Evolutionary conservation across 2,888 invertebrate species (phyloP).

Genomic region (Luffia ferchaultella): DNA sequence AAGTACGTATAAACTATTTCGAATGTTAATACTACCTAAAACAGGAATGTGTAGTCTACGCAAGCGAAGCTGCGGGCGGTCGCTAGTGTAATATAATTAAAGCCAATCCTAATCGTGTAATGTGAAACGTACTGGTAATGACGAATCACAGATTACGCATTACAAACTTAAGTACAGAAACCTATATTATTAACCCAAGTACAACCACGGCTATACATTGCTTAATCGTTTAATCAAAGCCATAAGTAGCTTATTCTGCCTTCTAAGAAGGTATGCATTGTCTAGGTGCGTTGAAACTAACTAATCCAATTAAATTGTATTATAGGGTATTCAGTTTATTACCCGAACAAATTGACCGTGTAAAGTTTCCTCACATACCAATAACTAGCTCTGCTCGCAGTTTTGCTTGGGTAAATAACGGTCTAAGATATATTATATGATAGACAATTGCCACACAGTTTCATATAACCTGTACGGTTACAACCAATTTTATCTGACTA

Average conservation of each 20-base stretch:
- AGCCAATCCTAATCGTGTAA: too few relatives aligned
- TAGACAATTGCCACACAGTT: background rate
- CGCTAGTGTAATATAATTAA: too few relatives aligned
- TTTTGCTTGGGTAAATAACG: background rate
- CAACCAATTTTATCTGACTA: background rate
- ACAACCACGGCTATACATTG: background rate
- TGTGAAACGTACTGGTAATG: background rate
- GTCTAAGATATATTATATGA: background rate
- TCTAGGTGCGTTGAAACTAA: too few relatives aligned
- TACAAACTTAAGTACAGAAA: too few relatives aligned
- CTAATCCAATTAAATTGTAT: background rate
- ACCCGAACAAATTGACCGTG: background rate
- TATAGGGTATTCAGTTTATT: background rate
- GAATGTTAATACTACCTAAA: too few relatives aligned
- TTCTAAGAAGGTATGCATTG: background rate
- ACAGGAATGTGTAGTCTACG: too few relatives aligned
- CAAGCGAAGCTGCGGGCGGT: too few relatives aligned
- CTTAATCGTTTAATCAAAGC: background rate
- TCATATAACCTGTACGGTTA: background rate
- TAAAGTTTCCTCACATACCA: background rate
- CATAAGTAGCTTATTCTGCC: background rate
- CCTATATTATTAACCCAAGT: too few relatives aligned
- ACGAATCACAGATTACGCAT: too few relatives aligned
- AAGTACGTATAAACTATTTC: too few relatives aligned
- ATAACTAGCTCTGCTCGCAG: background rate